Evolutionary conservation across 2,797 vertebrate species (phyloP).

Genomic region (Podarcis lilfordi): DNA sequence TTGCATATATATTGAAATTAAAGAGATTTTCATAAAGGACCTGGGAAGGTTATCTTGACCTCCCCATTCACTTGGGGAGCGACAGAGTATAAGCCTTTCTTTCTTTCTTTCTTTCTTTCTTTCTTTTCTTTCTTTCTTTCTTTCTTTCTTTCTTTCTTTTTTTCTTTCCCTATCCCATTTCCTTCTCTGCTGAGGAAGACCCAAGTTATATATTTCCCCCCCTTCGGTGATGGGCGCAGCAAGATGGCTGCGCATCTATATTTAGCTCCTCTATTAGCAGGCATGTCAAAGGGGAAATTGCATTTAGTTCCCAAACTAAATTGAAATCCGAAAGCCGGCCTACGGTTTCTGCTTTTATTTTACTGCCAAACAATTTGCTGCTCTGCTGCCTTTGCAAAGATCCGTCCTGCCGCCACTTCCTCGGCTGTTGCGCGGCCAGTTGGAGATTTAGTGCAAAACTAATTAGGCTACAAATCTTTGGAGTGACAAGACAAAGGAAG

Average conservation of each 20-base stretch:
- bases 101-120: too few species aligned
- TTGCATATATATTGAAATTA: neutral
- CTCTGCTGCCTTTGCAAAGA: slow-evolving; percentile 46
- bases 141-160: too few species aligned
- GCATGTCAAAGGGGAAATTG: slow-evolving; percentile 43
- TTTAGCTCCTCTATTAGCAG: slow-evolving; percentile 42
- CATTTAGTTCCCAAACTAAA: slow-evolving; percentile 40
- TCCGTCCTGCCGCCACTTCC: slow-evolving; percentile 42
- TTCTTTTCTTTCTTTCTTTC: too few species aligned
- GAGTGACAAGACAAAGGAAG: slow-evolving; percentile 35
- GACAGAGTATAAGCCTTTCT: neutral
- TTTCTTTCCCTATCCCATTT: neutral
- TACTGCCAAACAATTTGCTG: slow-evolving; percentile 62
- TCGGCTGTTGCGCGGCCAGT: neutral
- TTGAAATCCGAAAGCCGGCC: slow-evolving; percentile 54
- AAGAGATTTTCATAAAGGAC: neutral
- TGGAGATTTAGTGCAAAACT: slow-evolving; percentile 57
- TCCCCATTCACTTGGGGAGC: neutral
- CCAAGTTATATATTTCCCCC: too few species aligned
- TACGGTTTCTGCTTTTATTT: neutral
- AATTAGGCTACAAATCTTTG: slow-evolving; percentile 60
- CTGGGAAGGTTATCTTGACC: neutral
- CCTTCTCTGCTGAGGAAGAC: neutral
- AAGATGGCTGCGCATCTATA: neutral
- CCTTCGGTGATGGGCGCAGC: neutral